Conservation (phyloP, 2,113 vertebrate genomes). For the Scalopus aquaticus region DNA sequence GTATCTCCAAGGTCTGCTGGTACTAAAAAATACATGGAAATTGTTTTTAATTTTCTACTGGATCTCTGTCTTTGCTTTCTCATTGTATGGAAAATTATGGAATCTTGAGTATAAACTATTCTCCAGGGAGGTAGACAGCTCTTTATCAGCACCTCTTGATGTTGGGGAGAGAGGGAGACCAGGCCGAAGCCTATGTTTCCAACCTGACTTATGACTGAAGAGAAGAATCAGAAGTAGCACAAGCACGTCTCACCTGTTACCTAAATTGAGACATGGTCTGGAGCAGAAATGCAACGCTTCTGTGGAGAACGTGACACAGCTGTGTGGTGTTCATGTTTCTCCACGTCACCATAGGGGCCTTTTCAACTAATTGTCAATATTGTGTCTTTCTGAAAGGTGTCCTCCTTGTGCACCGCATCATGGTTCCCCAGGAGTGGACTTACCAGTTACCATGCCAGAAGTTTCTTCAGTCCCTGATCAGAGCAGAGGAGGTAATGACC, state of each 20-base stretch:
- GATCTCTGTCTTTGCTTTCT: background rate
- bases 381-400: conserved; percentile 80
- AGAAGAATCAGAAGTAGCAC: background rate
- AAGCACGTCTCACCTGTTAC: background rate
- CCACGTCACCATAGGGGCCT: background rate
- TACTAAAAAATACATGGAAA: background rate
- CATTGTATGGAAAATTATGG: background rate
- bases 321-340: background rate
- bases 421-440: conserved; percentile 64
- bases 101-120: background rate
- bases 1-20: background rate
- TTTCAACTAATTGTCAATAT: conserved; percentile 12
- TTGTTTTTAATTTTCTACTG: background rate
- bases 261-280: background rate
- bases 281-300: background rate
- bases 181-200: background rate
- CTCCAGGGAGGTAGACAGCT: background rate
- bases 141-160: background rate
- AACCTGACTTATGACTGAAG: background rate
- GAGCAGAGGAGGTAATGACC: conserved; percentile 84
- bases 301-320: background rate
- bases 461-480: conserved; percentile 64
- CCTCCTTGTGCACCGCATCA: conserved; percentile 50
- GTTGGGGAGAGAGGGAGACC: fast-evolving
- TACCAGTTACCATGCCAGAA: conserved; percentile 32